Conservation (phyloP, 1,140 invertebrate genomes). For the Tetramorium simillimum region DNA sequence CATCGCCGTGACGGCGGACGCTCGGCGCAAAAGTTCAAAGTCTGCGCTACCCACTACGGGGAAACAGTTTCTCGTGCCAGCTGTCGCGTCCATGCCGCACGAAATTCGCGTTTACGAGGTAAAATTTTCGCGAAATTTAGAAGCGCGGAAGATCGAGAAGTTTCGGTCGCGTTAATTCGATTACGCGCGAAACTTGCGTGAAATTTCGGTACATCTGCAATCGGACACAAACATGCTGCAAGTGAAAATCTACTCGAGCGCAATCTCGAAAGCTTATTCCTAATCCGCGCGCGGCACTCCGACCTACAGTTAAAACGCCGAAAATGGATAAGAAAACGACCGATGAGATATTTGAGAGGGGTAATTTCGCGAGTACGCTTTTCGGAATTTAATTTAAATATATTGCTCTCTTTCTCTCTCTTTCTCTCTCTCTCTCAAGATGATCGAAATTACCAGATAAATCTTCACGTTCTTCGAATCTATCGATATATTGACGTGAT, state of each 20-base stretch:
- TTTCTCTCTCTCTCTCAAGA: not conserved
- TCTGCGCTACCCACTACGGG: conserved; percentile 2
- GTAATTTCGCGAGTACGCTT: not conserved
- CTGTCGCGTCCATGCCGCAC: conserved; percentile 52
- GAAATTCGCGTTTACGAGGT: conserved; percentile 57
- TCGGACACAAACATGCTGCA: conserved; percentile 33
- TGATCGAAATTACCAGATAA: not conserved
- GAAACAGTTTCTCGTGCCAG: conserved; percentile 54
- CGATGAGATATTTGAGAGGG: not conserved
- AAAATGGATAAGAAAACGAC: not conserved
- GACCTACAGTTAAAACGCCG: conserved; percentile 10
- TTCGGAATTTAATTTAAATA: conserved; percentile 15
- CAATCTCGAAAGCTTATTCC: conserved; percentile 12
- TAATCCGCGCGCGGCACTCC: not conserved
- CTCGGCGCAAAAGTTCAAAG: conserved; percentile 65
- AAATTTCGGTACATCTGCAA: conserved; percentile 50
- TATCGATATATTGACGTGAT: conserved; percentile 76
- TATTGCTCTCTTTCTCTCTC: not conserved
- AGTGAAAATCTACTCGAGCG: conserved; percentile 35
- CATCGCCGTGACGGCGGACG: conserved; percentile 71
- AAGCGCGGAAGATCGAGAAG: conserved; percentile 56
- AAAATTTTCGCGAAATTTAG: conserved; percentile 58
- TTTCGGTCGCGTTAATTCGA: conserved; percentile 52
- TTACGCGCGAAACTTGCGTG: conserved; percentile 53
- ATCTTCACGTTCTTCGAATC: not conserved